These are phyloP conservation scores for Mactromeris polynyma DNA, from an alignment of 2,888 invertebrate species.

Conservation along the genomic window DNA sequence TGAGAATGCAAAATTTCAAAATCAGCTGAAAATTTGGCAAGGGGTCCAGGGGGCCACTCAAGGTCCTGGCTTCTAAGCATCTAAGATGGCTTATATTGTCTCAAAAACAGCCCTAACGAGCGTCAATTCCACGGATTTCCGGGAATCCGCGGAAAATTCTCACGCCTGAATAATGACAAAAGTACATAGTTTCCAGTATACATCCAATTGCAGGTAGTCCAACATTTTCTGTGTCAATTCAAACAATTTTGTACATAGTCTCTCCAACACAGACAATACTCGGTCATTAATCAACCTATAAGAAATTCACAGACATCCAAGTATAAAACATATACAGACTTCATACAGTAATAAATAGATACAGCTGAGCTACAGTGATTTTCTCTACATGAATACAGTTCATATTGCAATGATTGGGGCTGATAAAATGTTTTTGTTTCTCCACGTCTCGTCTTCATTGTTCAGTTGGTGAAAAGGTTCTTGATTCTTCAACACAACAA, in stretches of 20 bases:
- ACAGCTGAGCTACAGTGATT: conserved; percentile 14
- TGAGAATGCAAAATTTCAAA: no score
- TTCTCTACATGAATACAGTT: conserved; percentile 17
- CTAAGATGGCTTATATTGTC: no score
- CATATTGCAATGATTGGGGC: conserved; percentile 9
- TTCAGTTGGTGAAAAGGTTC: background rate
- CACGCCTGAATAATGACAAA: background rate
- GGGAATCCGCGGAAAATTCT: no score
- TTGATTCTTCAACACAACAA: no score
- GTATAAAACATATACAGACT: conserved; percentile 1
- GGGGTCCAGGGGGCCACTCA: no score
- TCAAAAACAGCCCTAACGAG: no score
- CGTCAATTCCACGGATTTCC: no score
- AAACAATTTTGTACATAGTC: background rate
- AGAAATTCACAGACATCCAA: background rate
- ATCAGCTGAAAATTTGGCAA: no score
- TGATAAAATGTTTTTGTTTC: conserved; percentile 5
- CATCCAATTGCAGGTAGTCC: background rate
- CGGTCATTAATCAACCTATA: background rate
- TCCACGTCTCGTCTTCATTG: background rate
- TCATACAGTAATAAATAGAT: conserved; percentile 14
- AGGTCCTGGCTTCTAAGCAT: no score
- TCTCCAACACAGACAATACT: background rate
- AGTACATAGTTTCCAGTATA: background rate
- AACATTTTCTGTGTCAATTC: background rate